Base-by-base conservation (phyloP, 2,113 vertebrate species). In the Melanerpes formicivorus region DNA sequence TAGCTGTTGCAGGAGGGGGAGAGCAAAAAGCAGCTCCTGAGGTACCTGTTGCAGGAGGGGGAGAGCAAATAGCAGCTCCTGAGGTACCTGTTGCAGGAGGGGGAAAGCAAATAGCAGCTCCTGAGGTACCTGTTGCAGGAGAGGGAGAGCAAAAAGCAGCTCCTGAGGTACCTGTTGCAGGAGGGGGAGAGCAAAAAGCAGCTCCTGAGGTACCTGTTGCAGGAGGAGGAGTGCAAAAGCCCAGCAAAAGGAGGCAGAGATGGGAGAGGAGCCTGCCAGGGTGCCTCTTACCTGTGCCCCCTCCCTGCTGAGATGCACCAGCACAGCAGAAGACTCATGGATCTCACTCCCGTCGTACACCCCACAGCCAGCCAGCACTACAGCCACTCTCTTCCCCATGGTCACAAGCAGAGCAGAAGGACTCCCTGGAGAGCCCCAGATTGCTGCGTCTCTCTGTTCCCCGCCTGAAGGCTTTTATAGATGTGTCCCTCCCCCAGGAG, bases 321-420 rank as follows among this genome's bases (percentile, higher is more conserved):
- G 95, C 26, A 98, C 80, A 1, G 98, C 98, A 1, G 98, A 98
- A 8, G 98, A 97, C 96, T 98, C 98, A 0, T 99, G 98, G 95
- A 99, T 69, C 95, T 99, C 98, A 7, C 98, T 98, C 63, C 98
- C 98, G 1, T 98, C 98, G 46, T 98, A 98, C 30, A 98, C 98
- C 5, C 98, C 98, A 7, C 98, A 99, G 70, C 98, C 98, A 0
- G 98, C 96, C 56, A 99, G 97, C 86, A 99, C 95, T 8, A 99
- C 97, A 15, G 98, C 98, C 84, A 98, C 98, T 62, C 95, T 80
- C 96, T 98, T 98, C 4, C 85, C 94, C 98, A 98, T 98, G 93
- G 46, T 50, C 30, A 5, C 44, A 8, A 1, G 21, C 15, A 5
- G 54, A 55, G 50, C 56, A 8, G n/a, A 22, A 65, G 14, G 77